phyloP scores from a whole-genome alignment of 2,113 vertebrate genomes.

The Brachypteracias leptosomus region DNA sequence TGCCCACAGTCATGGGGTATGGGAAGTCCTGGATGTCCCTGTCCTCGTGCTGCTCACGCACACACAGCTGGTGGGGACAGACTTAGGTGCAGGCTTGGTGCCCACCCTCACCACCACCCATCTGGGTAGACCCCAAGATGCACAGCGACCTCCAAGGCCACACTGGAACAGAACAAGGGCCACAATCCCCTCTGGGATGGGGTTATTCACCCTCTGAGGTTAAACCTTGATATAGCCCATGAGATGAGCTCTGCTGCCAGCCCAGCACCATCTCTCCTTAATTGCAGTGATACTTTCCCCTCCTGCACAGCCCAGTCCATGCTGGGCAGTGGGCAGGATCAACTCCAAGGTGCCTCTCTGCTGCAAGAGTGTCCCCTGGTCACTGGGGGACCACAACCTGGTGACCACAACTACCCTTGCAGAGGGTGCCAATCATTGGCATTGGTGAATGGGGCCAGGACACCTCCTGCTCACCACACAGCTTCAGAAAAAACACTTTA shows the following conservation, averaged over 20 bases:
- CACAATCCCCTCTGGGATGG: accelerated
- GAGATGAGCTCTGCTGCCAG: neutral
- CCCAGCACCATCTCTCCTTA: neutral
- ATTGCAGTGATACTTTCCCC: neutral
- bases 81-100: accelerated
- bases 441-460: accelerated
- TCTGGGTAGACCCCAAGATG: neutral
- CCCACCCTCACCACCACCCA: neutral
- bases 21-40: neutral
- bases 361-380: accelerated
- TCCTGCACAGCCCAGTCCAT: accelerated
- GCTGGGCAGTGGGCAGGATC: accelerated
- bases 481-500: neutral
- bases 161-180: neutral
- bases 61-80: neutral
- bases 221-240: accelerated
- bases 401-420: neutral
- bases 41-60: neutral
- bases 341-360: neutral
- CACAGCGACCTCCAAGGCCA: neutral
- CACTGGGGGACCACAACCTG: too few relatives aligned
- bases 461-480: neutral
- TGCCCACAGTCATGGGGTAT: neutral
- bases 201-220: neutral
- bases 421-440: neutral